Evolutionary conservation across 2,888 invertebrate species (phyloP), one percentile per base, ranked within the genome.

Genomic region (Caradrina kadenii): DNA sequence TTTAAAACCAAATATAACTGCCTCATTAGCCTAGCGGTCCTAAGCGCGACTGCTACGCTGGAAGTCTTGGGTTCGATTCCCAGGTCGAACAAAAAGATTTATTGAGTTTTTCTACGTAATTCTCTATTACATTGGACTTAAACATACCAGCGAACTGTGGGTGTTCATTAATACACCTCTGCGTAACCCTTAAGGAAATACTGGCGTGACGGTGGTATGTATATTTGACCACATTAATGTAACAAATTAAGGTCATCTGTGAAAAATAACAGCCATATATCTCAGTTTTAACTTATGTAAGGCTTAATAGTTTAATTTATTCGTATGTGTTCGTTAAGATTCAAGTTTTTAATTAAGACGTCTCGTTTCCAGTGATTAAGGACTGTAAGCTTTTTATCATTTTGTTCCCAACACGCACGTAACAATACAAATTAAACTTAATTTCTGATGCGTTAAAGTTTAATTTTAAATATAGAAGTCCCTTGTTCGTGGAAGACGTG

Each of bases 281-380:
- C 79, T 69, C 61, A 60, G 70, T 22, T 78, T n/a, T 13, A n/a
- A 70, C 50, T 69, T 67, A 70, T 81, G 73, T 71, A 76, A 82
- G 56, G 72, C 70, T 82, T 83, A 84, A 85, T 86, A 85, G 83
- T 84, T 81, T 88, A 87, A 89, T 89, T 86, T 88, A 91, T 88
- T 86, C 88, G 76, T 78, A 73, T 80, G 61, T 53, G 68, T 79
- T 84, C 79, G 77, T 86, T 84, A 79, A 76, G 79, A 86, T 88
- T 88, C 88, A 83, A 79, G 87, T 87, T 87, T 90, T 91, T 93
- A 93, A 93, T 93, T 91, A 92, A 93, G 91, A 85, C 89, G 84
- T 93, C 91, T 92, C 87, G 90, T 92, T 91, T 82, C 80, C 81
- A 78, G 85, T 89, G 88, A 90, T 90, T 91, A 90, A 91, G 88